Base-by-base conservation (phyloP, 2,888 invertebrate species). In the Polymixis lichenea region DNA sequence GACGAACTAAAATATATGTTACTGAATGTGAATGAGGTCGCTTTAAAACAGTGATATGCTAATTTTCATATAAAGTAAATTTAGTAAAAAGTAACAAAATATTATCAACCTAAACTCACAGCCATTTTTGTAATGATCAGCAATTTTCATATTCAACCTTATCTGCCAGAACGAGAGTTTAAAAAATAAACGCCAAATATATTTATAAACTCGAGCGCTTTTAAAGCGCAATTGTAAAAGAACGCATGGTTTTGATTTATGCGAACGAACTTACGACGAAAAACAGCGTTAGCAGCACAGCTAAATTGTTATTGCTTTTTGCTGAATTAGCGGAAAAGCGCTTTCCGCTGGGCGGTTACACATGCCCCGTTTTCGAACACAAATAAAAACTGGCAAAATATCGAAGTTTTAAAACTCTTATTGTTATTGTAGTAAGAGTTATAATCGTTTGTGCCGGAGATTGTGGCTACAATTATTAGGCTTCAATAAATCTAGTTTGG, bases 251-350 rank as follows among this genome's bases (percentile, higher is more conserved):
- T 87, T 84, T 87, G 88, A 87, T 87, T 81, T 86, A 87, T 81
- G 78, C 75, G 73, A 77, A 74, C 82, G 78, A 78, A 84, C 75
- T 79, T 72, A 75, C 76, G 74, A 82, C 77, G 84, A 88, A 87
- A 87, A 88, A 84, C 84, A 81, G 80, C 81, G 82, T 83, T 78
- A 82, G 79, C 80, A 72, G 76, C 73, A 71, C 68, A 64, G 84
- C 84, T 86, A 88, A 88, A 89, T 89, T 89, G 89, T 88, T 89
- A 87, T 87, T 84, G 86, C 86, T 89, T 89, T 89, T 89, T 89
- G 88, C 87, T 83, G 86, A 86, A 89, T 88, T 86, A 89, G 89
- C 86, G 82, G 80, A 81, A 88, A 86, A 88, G 81, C 85, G 82
- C 77, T 88, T 78, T 80, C 72, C 79, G 72, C 71, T 75, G 75